phyloP scores from a whole-genome alignment of 2,113 vertebrate genomes.

The Tenebrosternarchus preto region DNA sequence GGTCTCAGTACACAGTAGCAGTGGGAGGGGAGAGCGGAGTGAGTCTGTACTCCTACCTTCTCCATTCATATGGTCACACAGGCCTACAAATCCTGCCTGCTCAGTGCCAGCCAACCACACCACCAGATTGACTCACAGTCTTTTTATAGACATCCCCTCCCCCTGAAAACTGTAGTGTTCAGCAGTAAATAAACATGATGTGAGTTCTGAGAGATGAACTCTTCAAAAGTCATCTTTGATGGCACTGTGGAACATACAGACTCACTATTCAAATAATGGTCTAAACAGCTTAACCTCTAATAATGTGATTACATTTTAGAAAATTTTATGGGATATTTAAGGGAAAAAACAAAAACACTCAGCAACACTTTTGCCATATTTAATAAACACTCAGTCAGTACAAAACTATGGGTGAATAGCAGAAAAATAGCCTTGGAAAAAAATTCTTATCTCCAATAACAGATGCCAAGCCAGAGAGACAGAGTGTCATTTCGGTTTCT shows the following conservation, averaged over 20 bases:
- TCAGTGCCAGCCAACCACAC: conserved; percentile 54
- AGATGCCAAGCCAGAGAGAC: conserved; percentile 67
- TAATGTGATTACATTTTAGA: too few species aligned
- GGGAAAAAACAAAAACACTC: too few species aligned
- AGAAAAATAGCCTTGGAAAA: conserved; percentile 57
- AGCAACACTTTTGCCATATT: too few species aligned
- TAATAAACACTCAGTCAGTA: background rate
- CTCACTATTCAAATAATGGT: background rate
- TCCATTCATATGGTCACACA: conserved; percentile 56
- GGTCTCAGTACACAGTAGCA: conserved; percentile 24
- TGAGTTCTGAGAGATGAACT: too few species aligned
- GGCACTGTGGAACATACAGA: background rate
- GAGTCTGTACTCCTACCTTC: conserved; percentile 58
- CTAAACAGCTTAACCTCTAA: too few species aligned
- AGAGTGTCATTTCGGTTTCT: conserved; percentile 64
- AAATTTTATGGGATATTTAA: too few species aligned
- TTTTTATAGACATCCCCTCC: background rate
- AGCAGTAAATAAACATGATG: too few species aligned
- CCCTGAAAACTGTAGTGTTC: too few species aligned
- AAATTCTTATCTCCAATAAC: conserved; percentile 58
- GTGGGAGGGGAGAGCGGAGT: conserved; percentile 41
- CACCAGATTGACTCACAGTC: background rate
- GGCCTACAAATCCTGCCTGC: conserved; percentile 47
- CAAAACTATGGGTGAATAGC: background rate
- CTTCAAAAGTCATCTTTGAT: too few species aligned